phyloP scores from a whole-genome alignment of 2,888 invertebrate genomes.

The Ceriagrion tenellum region DNA sequence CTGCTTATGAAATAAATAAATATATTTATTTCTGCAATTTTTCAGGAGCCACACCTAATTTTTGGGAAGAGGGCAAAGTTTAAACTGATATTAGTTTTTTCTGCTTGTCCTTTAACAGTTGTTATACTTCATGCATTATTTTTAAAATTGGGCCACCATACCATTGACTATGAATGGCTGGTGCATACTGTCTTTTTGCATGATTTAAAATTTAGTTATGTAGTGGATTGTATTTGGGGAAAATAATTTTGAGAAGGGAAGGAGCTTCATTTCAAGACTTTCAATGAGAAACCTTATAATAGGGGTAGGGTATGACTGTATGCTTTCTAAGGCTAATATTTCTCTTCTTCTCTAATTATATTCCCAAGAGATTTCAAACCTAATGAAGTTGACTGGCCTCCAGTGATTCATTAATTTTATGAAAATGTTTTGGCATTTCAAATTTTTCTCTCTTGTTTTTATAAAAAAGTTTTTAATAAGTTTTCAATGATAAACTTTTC shows the following conservation, averaged over 20 bases:
- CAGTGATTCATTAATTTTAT: background rate
- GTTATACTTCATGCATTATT: background rate
- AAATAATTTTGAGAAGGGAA: background rate
- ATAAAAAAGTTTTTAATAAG: background rate
- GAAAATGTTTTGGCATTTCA: background rate
- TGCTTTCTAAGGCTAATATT: background rate
- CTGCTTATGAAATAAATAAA: too few relatives aligned
- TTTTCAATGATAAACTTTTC: background rate
- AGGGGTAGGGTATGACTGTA: background rate
- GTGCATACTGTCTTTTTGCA: background rate
- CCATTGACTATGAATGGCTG: background rate
- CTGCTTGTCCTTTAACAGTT: background rate
- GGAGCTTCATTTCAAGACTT: background rate
- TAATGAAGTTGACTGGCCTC: background rate
- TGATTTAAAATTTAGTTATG: background rate
- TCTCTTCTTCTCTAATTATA: background rate
- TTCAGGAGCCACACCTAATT: too few relatives aligned
- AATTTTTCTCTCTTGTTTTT: background rate
- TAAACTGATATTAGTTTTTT: background rate
- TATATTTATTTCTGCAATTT: too few relatives aligned
- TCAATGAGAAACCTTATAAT: background rate
- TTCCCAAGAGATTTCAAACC: background rate
- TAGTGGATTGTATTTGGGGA: background rate
- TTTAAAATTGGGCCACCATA: background rate
- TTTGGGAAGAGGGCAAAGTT: too few relatives aligned